Conservation (phyloP, 2,797 vertebrate species). For the Alosa sapidissima region DNA sequence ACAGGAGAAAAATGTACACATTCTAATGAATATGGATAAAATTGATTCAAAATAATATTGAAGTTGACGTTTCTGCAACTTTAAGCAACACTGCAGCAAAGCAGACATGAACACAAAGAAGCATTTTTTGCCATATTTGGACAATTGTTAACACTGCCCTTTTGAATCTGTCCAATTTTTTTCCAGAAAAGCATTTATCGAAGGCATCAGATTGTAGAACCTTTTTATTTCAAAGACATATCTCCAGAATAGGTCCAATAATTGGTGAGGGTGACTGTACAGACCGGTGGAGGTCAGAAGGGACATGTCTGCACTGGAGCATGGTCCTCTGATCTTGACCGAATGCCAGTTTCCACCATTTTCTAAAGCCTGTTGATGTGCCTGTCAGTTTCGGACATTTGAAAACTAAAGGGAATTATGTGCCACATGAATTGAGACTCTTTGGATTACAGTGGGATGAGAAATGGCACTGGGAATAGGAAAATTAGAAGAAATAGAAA, state of each 20-base stretch:
- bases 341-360: constrained; percentile 57
- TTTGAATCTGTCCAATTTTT: background rate
- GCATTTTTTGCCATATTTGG: constrained; percentile 7
- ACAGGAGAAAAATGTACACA: background rate
- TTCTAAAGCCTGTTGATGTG: background rate
- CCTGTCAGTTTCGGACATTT: background rate
- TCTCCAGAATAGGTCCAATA: background rate
- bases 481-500: background rate
- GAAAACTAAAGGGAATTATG: background rate
- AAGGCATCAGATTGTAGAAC: background rate
- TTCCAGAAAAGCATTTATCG: background rate
- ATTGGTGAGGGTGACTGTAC: background rate
- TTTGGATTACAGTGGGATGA: background rate
- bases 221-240: background rate
- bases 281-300: constrained; percentile 55
- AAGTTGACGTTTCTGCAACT: background rate
- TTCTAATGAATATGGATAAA: background rate
- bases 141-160: background rate
- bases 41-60: background rate
- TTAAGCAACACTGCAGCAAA: background rate
- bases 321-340: constrained; percentile 45
- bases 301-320: constrained; percentile 34
- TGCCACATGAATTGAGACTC: background rate
- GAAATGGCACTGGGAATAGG: background rate
- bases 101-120: background rate